phyloP scores from a whole-genome alignment of 1,140 invertebrate species.

The Helicoverpa zea region DNA sequence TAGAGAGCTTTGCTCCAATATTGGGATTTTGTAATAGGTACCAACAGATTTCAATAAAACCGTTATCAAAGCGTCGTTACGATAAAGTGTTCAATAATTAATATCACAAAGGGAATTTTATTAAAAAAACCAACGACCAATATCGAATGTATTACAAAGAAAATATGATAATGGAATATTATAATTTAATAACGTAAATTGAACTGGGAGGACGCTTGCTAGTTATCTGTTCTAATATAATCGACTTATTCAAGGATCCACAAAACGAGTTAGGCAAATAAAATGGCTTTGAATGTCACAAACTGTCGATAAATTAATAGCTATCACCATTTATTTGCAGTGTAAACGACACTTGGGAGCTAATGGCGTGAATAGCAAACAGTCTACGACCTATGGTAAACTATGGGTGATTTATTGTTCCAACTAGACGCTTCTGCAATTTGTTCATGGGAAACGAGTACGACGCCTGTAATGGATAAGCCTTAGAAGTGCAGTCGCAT shows the following conservation, averaged over 20 bases:
- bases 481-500: background rate
- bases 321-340: slow-evolving; percentile 15
- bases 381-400: slow-evolving; percentile 6
- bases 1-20: background rate
- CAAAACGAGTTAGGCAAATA: slow-evolving; percentile 2
- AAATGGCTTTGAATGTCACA: slow-evolving; percentile 26
- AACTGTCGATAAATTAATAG: slow-evolving; percentile 37
- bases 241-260: slow-evolving; percentile 32
- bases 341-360: slow-evolving; percentile 20
- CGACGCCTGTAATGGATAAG: background rate
- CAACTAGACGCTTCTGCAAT: background rate
- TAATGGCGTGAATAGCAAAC: slow-evolving; percentile 40
- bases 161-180: slow-evolving; percentile 15
- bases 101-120: slow-evolving; percentile 1
- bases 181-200: slow-evolving; percentile 17
- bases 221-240: slow-evolving; percentile 46
- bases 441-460: background rate
- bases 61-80: slow-evolving; percentile 6
- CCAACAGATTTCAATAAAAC: slow-evolving; percentile 10
- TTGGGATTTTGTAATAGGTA: background rate
- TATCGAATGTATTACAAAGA: slow-evolving; percentile 18
- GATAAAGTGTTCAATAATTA: slow-evolving; percentile 26
- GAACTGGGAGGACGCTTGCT: background rate
- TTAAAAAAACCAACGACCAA: slow-evolving; percentile 11
- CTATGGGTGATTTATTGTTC: slow-evolving; percentile 33